These are phyloP conservation scores for Oryctes rhinoceros DNA, from an alignment of 1,140 invertebrate species.

Conservation along the genomic window DNA sequence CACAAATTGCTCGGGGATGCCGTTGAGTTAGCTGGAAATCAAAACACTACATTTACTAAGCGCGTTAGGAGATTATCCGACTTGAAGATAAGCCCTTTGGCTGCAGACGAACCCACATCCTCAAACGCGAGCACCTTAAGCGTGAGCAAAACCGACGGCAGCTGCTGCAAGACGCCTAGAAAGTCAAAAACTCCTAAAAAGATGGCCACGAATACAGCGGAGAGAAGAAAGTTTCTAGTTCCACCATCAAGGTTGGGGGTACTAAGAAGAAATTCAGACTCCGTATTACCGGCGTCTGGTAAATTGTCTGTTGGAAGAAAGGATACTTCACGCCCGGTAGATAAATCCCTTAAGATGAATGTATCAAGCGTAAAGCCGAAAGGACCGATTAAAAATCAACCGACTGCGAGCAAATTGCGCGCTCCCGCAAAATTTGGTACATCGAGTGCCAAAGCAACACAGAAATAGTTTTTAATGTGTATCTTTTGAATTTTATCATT, in stretches of 20 bases:
- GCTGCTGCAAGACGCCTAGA: background rate
- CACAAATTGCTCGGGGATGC: slow-evolving; percentile 13
- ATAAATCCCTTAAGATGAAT: background rate
- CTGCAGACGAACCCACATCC: background rate
- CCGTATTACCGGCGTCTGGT: background rate
- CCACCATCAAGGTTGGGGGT: background rate
- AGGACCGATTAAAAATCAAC: background rate
- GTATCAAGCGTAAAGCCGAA: too few relatives aligned
- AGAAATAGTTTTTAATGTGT: slow-evolving; percentile 6
- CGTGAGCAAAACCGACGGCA: background rate
- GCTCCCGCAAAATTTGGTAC: background rate
- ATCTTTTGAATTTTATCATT: slow-evolving; percentile 1
- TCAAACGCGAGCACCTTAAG: background rate
- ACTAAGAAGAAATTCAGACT: background rate
- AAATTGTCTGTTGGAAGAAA: background rate
- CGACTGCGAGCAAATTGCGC: background rate
- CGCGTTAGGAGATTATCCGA: background rate
- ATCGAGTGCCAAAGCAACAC: background rate
- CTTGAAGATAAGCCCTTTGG: slow-evolving; percentile 5
- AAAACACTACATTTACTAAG: slow-evolving; percentile 35
- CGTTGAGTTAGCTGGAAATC: slow-evolving; percentile 3
- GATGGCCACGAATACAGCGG: background rate
- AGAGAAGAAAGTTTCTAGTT: background rate
- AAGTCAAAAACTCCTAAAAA: slow-evolving; percentile 13
- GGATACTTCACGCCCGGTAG: background rate